A percentile compares a stretch with the other conserved stretches of the same genome.
Conservation (phyloP, 2,888 invertebrate species). For the Epiblema foenella region DNA sequence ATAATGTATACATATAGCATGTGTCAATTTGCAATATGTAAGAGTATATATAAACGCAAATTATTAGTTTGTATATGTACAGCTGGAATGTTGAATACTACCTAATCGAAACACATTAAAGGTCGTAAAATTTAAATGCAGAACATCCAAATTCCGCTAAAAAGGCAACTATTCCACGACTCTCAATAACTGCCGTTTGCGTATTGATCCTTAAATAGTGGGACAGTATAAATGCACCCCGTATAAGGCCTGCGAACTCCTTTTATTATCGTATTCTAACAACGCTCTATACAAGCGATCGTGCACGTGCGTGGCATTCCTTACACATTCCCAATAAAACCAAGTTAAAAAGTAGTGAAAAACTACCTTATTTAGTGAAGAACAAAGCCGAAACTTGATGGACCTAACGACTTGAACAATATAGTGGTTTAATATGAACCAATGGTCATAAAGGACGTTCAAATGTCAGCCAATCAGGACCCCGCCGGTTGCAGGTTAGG, state of each 20-base stretch:
- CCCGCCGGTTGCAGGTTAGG: conserved; percentile 43
- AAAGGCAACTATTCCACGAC: conserved; percentile 28
- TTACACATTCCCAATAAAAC: conserved; percentile 44
- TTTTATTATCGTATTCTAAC: conserved; percentile 67
- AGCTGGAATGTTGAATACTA: conserved; percentile 5
- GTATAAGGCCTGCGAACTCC: conserved; percentile 66
- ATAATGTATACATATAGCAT: not conserved
- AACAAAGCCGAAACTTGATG: conserved; percentile 51
- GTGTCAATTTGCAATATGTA: not conserved
- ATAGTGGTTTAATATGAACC: conserved; percentile 50
- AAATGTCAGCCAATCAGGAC: conserved; percentile 58
- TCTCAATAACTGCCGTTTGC: conserved; percentile 52
- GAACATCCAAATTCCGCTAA: conserved; percentile 3
- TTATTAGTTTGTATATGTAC: not conserved
- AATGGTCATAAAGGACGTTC: conserved; percentile 54
- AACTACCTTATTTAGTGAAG: conserved; percentile 50
- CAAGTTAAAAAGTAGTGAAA: conserved; percentile 3
- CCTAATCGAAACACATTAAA: not conserved
- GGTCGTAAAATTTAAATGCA: conserved; percentile 1
- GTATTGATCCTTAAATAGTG: conserved; percentile 66
- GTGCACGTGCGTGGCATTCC: conserved; percentile 72
- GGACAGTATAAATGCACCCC: conserved; percentile 71
- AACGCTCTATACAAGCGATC: conserved; percentile 67
- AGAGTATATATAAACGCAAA: not conserved
- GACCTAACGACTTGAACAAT: not conserved